Base-by-base conservation (phyloP, 2,797 vertebrate genomes). In the Brotula barbata region DNA sequence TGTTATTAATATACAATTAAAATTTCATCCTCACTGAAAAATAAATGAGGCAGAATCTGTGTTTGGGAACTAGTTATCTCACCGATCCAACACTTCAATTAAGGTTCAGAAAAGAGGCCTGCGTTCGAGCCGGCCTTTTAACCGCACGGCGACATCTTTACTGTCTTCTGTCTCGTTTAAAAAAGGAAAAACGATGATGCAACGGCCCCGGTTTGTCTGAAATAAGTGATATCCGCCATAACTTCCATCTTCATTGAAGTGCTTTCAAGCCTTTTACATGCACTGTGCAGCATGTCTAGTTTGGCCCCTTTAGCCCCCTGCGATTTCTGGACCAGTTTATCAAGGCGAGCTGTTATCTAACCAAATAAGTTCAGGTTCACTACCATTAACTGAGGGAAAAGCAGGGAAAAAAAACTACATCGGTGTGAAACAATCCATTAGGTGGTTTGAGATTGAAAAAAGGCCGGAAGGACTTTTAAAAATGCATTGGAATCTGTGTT, bases 1-100 rank as follows among this genome's bases (percentile, higher is more conserved):
- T 46, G 48, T 89, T 87, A 88, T 88, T 89, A 89, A 89, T 85
- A 80, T 73, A 61, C 76, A 79, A 89, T 91, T 86, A 90, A 91
- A 91, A 66, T 86, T 90, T 82, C 28, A 90, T 82, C 71, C 23
- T 61, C 46, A 16, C 77, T 89, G 75, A 90, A 90, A 89, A 84
- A 90, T 90, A 74, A 85, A 89, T 84, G 74, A 86, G 74, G 72
- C 31, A 19, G 73, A 85, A 81, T 83, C 58, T 71, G 67, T 84
- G 77, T 81, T 82, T 75, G 62, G 72, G 68, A 88, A 65, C 52
- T 62, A 81, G 59, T 67, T 47, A 68, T 83, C 84, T 80, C 66
- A 84, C 46, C 2, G 69, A 71, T 65, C 73, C 70, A 75, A 63
- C 72, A 71, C 68, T 58, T 72, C 73, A 86, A 83, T 84, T 76